These are phyloP conservation scores for Casuarius casuarius DNA, from an alignment of 2,113 vertebrate species.

Conservation along the genomic window DNA sequence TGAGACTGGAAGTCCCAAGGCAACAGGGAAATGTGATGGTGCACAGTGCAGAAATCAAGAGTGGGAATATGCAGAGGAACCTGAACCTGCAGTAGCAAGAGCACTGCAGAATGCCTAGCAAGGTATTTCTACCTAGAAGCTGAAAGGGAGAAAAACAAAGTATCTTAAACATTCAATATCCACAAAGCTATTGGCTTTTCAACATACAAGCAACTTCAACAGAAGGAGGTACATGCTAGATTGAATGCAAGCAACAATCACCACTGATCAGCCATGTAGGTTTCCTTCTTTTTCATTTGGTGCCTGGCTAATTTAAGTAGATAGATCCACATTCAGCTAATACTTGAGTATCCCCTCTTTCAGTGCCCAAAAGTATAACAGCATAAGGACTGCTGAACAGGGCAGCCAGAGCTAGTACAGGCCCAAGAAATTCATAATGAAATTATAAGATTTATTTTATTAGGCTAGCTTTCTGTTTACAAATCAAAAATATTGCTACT, in stretches of 20 bases:
- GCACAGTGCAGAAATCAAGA: background rate
- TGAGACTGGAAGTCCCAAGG: background rate
- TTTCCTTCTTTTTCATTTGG: background rate
- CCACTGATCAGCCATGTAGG: background rate
- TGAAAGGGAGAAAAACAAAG: background rate
- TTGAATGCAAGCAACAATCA: background rate
- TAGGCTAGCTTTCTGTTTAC: background rate
- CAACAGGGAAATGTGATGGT: background rate
- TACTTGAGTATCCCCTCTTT: background rate
- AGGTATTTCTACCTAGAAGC: background rate
- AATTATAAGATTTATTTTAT: background rate
- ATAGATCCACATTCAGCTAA: background rate
- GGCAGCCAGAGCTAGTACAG: background rate
- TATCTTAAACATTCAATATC: background rate
- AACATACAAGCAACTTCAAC: background rate
- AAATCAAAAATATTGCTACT: background rate
- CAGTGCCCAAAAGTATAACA: background rate
- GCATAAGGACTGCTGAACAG: background rate
- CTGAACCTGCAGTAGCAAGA: background rate
- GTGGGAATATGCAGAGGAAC: background rate
- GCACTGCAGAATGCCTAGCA: background rate
- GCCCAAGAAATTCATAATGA: background rate
- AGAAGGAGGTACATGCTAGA: background rate
- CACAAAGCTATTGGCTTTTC: background rate
- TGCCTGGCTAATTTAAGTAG: background rate